Conservation (phyloP, 2,888 invertebrate species). For the Hydriomena furcata region DNA sequence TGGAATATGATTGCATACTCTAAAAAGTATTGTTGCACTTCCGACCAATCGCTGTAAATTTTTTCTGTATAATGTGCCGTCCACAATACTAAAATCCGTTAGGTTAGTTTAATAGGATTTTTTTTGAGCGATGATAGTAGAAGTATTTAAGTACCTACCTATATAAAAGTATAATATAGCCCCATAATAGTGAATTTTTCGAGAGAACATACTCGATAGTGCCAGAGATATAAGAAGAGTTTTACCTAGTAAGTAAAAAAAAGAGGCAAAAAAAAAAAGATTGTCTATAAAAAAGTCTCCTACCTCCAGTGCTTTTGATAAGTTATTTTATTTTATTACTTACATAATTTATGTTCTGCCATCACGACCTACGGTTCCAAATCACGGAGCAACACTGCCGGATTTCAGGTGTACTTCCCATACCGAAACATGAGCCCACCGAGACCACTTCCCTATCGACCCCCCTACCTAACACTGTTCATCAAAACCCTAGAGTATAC, state of each 20-base stretch:
- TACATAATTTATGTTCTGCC: slow-evolving; percentile 37
- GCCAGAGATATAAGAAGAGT: no score
- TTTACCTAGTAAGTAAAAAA: no score
- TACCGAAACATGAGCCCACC: slow-evolving; percentile 45
- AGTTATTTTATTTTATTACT: slow-evolving; percentile 32
- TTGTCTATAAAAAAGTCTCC: background rate
- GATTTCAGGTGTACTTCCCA: slow-evolving; percentile 44
- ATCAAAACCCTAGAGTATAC: slow-evolving; percentile 54
- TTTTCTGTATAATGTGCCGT: slow-evolving; percentile 19
- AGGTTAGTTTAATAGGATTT: slow-evolving; percentile 14
- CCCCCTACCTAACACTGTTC: slow-evolving; percentile 48
- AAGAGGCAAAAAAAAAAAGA: background rate
- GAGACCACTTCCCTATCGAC: slow-evolving; percentile 49
- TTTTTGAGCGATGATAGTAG: background rate
- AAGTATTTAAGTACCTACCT: background rate
- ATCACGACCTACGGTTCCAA: slow-evolving; percentile 37
- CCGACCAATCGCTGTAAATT: slow-evolving; percentile 16
- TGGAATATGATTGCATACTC: background rate
- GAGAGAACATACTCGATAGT: no score
- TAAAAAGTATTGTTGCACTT: slow-evolving; percentile 7
- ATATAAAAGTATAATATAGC: no score
- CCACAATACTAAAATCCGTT: slow-evolving; percentile 8
- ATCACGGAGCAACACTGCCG: slow-evolving; percentile 43
- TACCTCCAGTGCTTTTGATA: slow-evolving; percentile 18
- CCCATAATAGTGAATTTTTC: no score